Evolutionary conservation across 2,888 invertebrate genomes (phyloP).

Genomic region (Drosophila pegasa): DNA sequence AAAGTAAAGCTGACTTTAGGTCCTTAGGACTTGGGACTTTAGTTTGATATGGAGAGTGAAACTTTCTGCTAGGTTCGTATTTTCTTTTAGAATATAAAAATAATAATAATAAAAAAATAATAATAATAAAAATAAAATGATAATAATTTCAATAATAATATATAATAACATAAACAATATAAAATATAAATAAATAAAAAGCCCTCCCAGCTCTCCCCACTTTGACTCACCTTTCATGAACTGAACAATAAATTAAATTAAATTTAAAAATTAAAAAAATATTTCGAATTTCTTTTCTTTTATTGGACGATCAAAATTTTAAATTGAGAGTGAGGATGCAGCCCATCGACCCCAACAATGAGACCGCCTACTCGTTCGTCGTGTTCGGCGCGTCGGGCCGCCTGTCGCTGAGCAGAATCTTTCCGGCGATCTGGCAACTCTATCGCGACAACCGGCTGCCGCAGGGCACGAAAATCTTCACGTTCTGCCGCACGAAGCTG

Average conservation of each 20-base stretch:
- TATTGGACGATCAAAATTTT: neutral
- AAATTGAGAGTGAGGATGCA: conserved; percentile 38
- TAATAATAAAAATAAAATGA: no score
- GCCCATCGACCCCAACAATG: conserved; percentile 55
- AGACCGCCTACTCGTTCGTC: conserved; percentile 63
- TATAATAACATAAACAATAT: no score
- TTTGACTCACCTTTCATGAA: neutral
- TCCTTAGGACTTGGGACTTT: no score
- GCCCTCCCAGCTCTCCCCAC: neutral
- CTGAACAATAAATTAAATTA: neutral
- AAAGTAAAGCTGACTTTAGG: no score
- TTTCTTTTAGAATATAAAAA: no score
- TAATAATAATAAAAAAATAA: no score
- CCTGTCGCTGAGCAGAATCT: conserved; percentile 45
- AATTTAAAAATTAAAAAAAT: neutral
- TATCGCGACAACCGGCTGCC: conserved; percentile 65
- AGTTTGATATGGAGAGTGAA: no score
- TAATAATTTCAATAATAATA: no score
- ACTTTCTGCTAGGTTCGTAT: no score
- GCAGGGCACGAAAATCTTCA: conserved; percentile 56
- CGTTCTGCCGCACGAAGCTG: conserved; percentile 50
- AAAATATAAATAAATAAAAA: no score
- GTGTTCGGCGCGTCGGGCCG: conserved; percentile 64
- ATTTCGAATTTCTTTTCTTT: neutral
- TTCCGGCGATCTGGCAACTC: conserved; percentile 64